Evolutionary conservation across 1,140 invertebrate genomes (phyloP), one percentile per base, ranked within the genome.

Genomic region (Leptestheria dahalacensis): DNA sequence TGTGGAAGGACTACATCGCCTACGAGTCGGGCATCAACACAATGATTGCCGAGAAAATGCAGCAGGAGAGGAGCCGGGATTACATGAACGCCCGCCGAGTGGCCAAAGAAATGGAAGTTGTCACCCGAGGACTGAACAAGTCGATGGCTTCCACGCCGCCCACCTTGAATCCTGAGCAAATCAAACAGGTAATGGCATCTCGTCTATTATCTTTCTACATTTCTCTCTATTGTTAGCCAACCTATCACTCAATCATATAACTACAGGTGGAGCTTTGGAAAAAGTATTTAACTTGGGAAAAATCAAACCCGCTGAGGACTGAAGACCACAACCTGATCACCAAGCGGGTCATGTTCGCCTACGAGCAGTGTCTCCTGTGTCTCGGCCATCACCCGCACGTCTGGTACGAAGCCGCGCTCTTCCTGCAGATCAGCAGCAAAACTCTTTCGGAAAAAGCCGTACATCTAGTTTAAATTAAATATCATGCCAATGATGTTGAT

Each of bases 1-100:
- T 99, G 23, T 99, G 97, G 97, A 97, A 97, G 72, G 95, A 98
- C 69, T 99, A 99, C 70, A 92, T 97, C 66, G 78, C 83, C 0
- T 91, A 91, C 66, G 88, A 94, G 68, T 85, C 97, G 76, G 85
- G 85, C 64, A 96, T 99, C 48, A 99, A 99, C 77, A 86, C 88
- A 29, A 91, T 97, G 61, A 95, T 99, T 66, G 92, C 89, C 1
- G 91, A 95, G 67, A 88, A 92, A 69, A 90, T 94, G 84, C 88
- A 53, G 3, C 86, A 33, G 68, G 91, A 95, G 67, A 69, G 88
- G 55, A 89, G 86, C 23, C 77, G 91, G 50, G 96, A 99, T 66
- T 97, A 98, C 69, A 97, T 97, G 91, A 97, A 97, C 74, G 93
- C 94, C 0, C 75, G 91, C 46, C 75, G 93, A 33, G 94, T 97